These are phyloP conservation scores for Plotosus lineatus DNA, from an alignment of 2,113 vertebrate genomes.

Conservation along the genomic window DNA sequence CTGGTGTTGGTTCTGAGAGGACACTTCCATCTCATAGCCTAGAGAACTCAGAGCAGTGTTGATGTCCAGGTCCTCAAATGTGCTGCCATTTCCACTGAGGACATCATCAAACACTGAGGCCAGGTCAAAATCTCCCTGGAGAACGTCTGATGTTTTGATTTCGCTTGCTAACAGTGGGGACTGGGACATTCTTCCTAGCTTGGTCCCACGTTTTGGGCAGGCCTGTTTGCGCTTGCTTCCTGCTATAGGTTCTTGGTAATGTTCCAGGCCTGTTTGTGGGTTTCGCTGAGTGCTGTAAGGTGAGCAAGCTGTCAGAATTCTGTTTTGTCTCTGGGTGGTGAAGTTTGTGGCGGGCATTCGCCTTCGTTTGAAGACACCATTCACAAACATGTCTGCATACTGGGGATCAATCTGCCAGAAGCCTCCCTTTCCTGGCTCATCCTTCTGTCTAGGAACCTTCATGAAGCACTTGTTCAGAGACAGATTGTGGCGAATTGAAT, in stretches of 20 bases:
- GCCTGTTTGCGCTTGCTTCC: conserved; percentile 68
- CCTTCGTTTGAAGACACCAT: conserved; percentile 79
- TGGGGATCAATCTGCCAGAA: conserved; percentile 86
- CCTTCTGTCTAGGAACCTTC: conserved; percentile 90
- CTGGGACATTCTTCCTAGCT: conserved; percentile 60
- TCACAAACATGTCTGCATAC: conserved; percentile 80
- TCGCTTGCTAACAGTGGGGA: conserved; percentile 70
- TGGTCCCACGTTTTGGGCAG: conserved; percentile 58
- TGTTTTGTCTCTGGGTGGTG: conserved; percentile 65
- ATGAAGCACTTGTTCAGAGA: conserved; percentile 94
- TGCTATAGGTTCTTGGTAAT: conserved; percentile 52
- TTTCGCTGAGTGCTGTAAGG: conserved; percentile 53
- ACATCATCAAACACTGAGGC: conserved; percentile 77
- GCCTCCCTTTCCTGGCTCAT: conserved; percentile 89
- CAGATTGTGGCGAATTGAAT: conserved; percentile 91
- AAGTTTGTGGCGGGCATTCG: conserved; percentile 75
- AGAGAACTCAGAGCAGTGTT: conserved; percentile 76
- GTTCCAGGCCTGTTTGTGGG: conserved; percentile 49
- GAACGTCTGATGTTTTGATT: conserved; percentile 65
- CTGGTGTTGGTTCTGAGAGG: conserved; percentile 65
- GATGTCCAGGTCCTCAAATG: conserved; percentile 81
- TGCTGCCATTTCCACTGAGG: conserved; percentile 73
- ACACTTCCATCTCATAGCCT: conserved; percentile 72
- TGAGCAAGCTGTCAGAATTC: conserved; percentile 54
- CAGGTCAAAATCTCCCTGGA: conserved; percentile 75